phyloP scores from a whole-genome alignment of 2,888 invertebrate genomes.

The Cordilura impudica region DNA sequence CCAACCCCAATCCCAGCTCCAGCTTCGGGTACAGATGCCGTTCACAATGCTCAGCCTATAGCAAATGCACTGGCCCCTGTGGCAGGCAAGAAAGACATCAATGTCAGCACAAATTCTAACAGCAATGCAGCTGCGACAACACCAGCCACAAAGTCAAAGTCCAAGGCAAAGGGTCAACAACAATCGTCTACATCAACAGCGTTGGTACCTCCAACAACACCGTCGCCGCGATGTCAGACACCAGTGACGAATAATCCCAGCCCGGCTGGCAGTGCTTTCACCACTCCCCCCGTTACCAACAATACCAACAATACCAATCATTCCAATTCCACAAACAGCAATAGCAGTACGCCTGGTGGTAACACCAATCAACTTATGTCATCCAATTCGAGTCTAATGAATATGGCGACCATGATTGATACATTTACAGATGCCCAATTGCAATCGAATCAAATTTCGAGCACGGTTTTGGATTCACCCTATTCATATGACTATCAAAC shows the following conservation, averaged over 20 bases:
- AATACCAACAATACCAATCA: conserved; percentile 57
- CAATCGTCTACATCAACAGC: conserved; percentile 67
- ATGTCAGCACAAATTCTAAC: conserved; percentile 26
- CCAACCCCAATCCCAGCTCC: conserved; percentile 45
- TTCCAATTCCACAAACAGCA: conserved; percentile 61
- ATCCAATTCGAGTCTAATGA: conserved; percentile 81
- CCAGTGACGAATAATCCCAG: conserved; percentile 81
- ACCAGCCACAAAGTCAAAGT: conserved; percentile 70
- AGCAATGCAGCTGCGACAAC: conserved; percentile 27
- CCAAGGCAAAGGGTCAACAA: conserved; percentile 64
- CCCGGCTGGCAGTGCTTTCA: conserved; percentile 79
- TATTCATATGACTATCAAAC: conserved; percentile 82
- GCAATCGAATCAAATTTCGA: conserved; percentile 91
- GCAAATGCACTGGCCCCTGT: conserved; percentile 59
- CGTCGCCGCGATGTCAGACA: conserved; percentile 76
- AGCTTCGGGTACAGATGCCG: conserved; percentile 54
- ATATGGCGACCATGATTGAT: conserved; percentile 88
- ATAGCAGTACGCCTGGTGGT: conserved; percentile 61
- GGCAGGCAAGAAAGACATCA: conserved; percentile 39
- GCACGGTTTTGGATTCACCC: conserved; percentile 87
- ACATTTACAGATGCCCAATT: conserved; percentile 87
- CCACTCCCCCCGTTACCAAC: conserved; percentile 77
- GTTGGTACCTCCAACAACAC: conserved; percentile 73
- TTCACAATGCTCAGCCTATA: conserved; percentile 14
- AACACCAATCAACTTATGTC: conserved; percentile 77